Conservation (phyloP, 2,888 invertebrate genomes). For the Perizoma affinitatum region DNA sequence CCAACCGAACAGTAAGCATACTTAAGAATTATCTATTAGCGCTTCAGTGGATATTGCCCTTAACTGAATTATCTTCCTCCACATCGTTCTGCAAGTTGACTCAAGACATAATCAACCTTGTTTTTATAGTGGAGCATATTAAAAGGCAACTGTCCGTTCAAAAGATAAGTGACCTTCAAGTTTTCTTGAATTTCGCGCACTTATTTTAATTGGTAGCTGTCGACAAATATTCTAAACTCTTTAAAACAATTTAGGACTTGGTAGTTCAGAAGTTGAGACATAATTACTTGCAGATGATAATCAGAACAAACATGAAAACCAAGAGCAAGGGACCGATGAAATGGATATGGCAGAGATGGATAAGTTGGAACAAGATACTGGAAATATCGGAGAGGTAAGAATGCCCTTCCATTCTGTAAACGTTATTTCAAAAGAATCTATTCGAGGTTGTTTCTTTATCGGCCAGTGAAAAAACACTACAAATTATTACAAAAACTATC, state of each 20-base stretch:
- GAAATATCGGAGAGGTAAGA: constrained; percentile 78
- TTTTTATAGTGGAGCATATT: constrained; percentile 75
- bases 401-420: not conserved
- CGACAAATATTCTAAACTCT: constrained; percentile 34
- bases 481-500: too few species aligned
- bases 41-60: not conserved
- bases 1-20: constrained; percentile 57
- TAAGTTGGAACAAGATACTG: constrained; percentile 77
- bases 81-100: constrained; percentile 76
- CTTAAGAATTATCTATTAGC: not conserved
- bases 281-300: constrained; percentile 44
- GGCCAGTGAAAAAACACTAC: too few species aligned
- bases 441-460: too few species aligned
- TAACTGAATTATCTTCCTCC: constrained; percentile 54
- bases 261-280: constrained; percentile 3
- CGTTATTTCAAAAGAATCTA: too few species aligned
- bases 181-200: constrained; percentile 36
- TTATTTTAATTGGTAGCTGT: constrained; percentile 37
- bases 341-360: constrained; percentile 83
- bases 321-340: constrained; percentile 72
- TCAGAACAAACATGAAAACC: constrained; percentile 65
- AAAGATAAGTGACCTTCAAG: constrained; percentile 36
- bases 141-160: constrained; percentile 40
- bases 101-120: constrained; percentile 66
- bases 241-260: not conserved